A percentile compares a stretch with the other conserved stretches of the same genome.
These are phyloP conservation scores for Idaea straminata DNA, from an alignment of 2,888 invertebrate genomes.

Conservation along the genomic window DNA sequence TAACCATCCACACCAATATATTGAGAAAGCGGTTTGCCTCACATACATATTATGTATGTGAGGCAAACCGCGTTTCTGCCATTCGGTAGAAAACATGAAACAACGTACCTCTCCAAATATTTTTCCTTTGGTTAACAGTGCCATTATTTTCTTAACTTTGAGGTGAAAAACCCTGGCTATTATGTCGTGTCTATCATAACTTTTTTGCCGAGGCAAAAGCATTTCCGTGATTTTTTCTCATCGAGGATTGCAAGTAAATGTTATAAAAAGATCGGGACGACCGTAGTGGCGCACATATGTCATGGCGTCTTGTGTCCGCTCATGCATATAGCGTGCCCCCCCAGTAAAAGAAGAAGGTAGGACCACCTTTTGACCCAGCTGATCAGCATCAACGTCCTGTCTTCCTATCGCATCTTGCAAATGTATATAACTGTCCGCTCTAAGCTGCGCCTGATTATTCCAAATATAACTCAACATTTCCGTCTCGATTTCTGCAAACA, in stretches of 20 bases:
- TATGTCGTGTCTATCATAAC: constrained; percentile 5
- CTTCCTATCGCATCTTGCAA: constrained; percentile 4
- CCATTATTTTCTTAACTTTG: constrained; percentile 9
- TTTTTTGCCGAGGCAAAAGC: constrained; percentile 9
- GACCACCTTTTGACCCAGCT: constrained; percentile 16
- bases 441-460: constrained; percentile 9
- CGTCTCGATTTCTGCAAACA: constrained; percentile 13
- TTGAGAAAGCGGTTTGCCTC: constrained; percentile 17
- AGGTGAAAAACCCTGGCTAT: constrained; percentile 12
- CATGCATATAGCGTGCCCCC: constrained; percentile 33
- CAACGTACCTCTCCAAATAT: constrained; percentile 13
- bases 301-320: constrained; percentile 37
- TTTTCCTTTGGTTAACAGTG: background rate
- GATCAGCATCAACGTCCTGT: constrained; percentile 3
- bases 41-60: constrained; percentile 11
- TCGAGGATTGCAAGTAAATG: constrained; percentile 23
- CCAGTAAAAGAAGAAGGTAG: constrained; percentile 29
- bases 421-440: constrained; percentile 10
- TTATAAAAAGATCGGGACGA: constrained; percentile 32
- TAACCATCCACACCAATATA: constrained; percentile 15
- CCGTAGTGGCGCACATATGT: constrained; percentile 43
- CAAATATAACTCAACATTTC: constrained; percentile 7
- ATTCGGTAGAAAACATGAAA: constrained; percentile 16
- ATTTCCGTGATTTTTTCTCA: constrained; percentile 32
- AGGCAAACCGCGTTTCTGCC: constrained; percentile 22